A percentile compares a stretch with the other conserved stretches of the same genome.
phyloP scores from a whole-genome alignment of 2,888 invertebrate genomes.

The Stenchaetothrips biformis region DNA sequence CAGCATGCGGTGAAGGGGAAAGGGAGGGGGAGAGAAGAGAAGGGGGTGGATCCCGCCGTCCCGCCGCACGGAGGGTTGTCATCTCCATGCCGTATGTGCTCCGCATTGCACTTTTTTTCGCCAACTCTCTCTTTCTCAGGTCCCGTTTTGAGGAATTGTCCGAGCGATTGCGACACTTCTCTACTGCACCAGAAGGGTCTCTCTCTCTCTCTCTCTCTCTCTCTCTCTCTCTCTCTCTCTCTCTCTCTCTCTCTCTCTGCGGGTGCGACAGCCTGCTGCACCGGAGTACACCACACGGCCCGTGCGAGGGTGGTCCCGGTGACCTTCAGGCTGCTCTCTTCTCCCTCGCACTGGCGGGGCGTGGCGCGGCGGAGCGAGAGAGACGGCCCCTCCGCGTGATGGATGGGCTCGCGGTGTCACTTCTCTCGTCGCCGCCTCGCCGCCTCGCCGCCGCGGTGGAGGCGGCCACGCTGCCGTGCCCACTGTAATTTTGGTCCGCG shows the following conservation, averaged over 20 bases:
- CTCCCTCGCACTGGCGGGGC: not conserved
- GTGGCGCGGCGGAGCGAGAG: not conserved
- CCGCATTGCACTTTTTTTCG: too few relatives aligned
- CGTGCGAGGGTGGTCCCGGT: too few relatives aligned
- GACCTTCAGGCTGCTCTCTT: not conserved
- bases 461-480: not conserved
- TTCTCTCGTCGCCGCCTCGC: too few relatives aligned
- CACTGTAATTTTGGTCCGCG: not conserved
- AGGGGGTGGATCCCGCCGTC: not conserved
- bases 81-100: too few relatives aligned
- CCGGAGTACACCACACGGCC: too few relatives aligned
- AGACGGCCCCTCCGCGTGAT: not conserved
- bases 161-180: too few relatives aligned
- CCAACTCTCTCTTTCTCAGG: not conserved
- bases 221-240: conserved; percentile 2
- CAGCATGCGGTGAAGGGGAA: not conserved
- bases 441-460: not conserved
- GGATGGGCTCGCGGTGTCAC: not conserved
- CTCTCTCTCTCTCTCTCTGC: not conserved
- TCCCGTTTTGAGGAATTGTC: not conserved
- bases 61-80: not conserved
- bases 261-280: not conserved
- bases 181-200: too few relatives aligned
- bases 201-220: too few relatives aligned
- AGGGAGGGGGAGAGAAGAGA: not conserved